These are phyloP conservation scores for Araneus ventricosus DNA, from an alignment of 1,140 invertebrate genomes.

Conservation along the genomic window DNA sequence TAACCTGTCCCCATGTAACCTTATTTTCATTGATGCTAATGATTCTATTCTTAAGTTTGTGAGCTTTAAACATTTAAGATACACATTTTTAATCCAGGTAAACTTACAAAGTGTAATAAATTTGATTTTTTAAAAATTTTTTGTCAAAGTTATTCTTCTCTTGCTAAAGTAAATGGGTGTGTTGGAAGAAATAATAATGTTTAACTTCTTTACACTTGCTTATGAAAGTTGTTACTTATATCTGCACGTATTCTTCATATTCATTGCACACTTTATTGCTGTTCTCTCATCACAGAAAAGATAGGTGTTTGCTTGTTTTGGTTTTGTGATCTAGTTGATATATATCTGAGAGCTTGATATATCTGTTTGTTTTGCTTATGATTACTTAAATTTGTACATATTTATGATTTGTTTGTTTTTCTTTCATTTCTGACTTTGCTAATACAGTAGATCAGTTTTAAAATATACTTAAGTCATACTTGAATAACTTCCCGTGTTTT, in stretches of 20 bases:
- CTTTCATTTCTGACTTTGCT: not conserved
- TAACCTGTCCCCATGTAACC: too few species aligned
- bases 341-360: not conserved
- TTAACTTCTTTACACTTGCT: not conserved
- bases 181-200: not conserved
- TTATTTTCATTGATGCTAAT: too few species aligned
- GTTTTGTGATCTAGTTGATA: not conserved
- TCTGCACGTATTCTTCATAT: not conserved
- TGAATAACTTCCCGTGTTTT: not conserved
- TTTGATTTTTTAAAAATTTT: too few species aligned
- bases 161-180: too few species aligned
- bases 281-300: not conserved
- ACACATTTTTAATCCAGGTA: too few species aligned
- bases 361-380: not conserved
- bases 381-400: constrained; percentile 10
- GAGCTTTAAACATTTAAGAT: too few species aligned
- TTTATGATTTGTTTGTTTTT: not conserved
- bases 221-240: not conserved
- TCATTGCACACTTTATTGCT: constrained; percentile 1
- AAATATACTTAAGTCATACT: not conserved
- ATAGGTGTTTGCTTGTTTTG: not conserved
- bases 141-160: too few species aligned
- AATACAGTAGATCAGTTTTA: not conserved
- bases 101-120: too few species aligned
- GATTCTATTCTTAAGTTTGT: too few species aligned